Percentiles rank a stretch among this genome's conserved stretches.
These are phyloP conservation scores for Macrochelys suwanniensis DNA, from an alignment of 2,797 vertebrate species.

Conservation along the genomic window DNA sequence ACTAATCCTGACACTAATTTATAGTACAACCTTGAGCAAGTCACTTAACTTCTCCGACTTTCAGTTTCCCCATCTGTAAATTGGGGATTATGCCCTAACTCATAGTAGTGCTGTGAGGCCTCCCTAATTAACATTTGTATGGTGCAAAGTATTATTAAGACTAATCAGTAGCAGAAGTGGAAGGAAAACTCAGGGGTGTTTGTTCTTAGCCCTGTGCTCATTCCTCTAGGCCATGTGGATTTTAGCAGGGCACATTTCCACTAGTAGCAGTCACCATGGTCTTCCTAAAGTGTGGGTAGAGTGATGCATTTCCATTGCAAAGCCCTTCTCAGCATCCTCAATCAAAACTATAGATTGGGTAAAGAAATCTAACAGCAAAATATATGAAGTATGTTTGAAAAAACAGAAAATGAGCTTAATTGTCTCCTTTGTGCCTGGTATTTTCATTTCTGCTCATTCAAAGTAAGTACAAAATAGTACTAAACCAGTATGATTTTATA, in stretches of 20 bases:
- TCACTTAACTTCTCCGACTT: not conserved
- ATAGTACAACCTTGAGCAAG: not conserved
- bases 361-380: not conserved
- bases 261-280: not conserved
- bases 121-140: not conserved
- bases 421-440: conserved; percentile 3
- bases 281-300: not conserved
- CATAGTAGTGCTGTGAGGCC: not conserved
- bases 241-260: not conserved
- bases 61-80: not conserved
- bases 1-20: not conserved
- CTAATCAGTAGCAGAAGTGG: not conserved
- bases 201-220: not conserved
- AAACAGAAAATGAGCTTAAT: not conserved
- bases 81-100: not conserved
- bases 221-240: not conserved
- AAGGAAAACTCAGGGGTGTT: not conserved
- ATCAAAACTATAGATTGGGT: not conserved
- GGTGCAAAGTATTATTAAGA: not conserved
- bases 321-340: not conserved
- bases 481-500: not conserved
- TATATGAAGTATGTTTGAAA: not conserved
- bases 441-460: not conserved
- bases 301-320: not conserved
- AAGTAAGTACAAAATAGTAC: not conserved